Base-by-base conservation (phyloP, 1,140 invertebrate genomes). In the Adelges cooleyi region DNA sequence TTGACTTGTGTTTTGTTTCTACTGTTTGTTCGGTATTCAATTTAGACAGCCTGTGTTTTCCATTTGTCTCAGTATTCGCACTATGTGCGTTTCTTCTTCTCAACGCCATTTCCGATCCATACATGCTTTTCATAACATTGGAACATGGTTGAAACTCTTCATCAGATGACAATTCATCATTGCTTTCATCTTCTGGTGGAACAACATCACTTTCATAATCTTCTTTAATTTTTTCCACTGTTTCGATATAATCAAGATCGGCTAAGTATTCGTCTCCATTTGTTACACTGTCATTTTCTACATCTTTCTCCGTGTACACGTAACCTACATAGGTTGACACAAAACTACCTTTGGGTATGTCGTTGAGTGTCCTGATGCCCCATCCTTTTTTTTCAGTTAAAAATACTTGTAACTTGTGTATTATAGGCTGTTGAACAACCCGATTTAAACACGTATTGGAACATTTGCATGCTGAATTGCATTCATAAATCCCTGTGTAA, bases 241-340 rank as follows among this genome's bases (percentile, higher is more conserved):
- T 86, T 76, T 98, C 94, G 25, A 98, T 95, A 71, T 94, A 93
- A 77, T 98, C 95, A 56, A 98, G 76, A 72, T 98, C 94, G 0
- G 95, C 94, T 48, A 97, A 80, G 73, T 98, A 98, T 72, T 97
- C 92, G 74, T 98, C 95, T 0, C 93, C 92, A 70, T 89, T 87
- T 72, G 84, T 84, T 68, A 86, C 81, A 13, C 91, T 90, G 69
- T 85, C 38, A 74, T 87, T 80, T 75, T 92, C 91, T 1, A 90
- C 90, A 50, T 82, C 84, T 20, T 88, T 84, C 73, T 97, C 94
- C 0, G 90, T 97, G 1, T 95, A 79, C 27, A 98, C 74, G 69
- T 90, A 85, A 0, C 95, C 95, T 33, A 92, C 90, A 77, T 98
- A 98, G 49, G 95, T 90, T 75, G 93, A 97, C 23, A 98, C 87